Evolutionary conservation across 2,797 vertebrate genomes (phyloP).

Genomic region (Propithecus perrieri): DNA sequence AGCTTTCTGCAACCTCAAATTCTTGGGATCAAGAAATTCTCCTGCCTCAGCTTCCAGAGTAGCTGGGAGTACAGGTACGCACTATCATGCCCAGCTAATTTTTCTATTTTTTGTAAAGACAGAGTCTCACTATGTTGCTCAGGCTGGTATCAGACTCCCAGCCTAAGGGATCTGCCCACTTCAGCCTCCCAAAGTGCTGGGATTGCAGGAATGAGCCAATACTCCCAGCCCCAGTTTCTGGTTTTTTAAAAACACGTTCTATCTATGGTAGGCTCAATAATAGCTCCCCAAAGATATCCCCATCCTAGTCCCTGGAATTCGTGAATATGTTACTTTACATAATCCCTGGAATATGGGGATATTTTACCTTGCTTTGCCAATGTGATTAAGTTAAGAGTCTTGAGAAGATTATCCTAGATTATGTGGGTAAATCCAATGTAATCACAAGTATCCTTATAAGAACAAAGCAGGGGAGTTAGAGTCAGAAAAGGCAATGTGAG

Average conservation of each 20-base stretch:
- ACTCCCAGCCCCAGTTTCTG: neutral
- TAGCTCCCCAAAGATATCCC: neutral
- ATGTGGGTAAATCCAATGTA: neutral
- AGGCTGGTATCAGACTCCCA: neutral
- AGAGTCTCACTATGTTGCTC: neutral
- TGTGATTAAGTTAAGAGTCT: neutral
- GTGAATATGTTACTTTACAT: neutral
- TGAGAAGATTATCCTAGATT: neutral
- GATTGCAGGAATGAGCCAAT: neutral
- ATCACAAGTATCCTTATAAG: neutral
- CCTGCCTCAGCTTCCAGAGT: neutral
- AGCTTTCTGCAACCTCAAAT: no score
- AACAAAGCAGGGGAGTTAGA: neutral
- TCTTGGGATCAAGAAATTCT: neutral
- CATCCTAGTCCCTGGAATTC: neutral
- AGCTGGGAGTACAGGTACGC: neutral
- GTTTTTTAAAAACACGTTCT: neutral
- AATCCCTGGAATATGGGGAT: neutral
- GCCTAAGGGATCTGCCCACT: neutral
- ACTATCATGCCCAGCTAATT: neutral
- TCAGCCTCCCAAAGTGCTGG: neutral
- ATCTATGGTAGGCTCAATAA: neutral
- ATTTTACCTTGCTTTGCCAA: neutral
- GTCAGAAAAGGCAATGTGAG: neutral
- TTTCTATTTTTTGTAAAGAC: neutral